These are phyloP conservation scores for Chelidonichthys spinosus DNA, from an alignment of 2,797 vertebrate species.

Conservation along the genomic window DNA sequence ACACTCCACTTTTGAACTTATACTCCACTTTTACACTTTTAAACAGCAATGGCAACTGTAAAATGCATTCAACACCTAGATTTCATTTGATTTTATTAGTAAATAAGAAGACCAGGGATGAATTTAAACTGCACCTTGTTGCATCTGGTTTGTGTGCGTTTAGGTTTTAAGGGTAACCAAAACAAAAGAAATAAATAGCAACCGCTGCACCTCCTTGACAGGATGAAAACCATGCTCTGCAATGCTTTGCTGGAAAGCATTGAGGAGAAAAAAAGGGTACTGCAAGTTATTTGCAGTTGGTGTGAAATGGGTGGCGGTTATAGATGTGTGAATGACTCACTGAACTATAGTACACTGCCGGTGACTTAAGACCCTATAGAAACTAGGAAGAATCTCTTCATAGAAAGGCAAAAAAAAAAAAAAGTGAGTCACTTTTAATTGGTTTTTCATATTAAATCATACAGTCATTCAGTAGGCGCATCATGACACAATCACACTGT, in stretches of 20 bases:
- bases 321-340: neutral
- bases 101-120: neutral
- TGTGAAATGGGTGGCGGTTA: neutral
- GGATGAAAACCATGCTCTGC: neutral
- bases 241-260: too few species aligned
- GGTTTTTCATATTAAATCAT: constrained; percentile 28
- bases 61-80: neutral
- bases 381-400: neutral
- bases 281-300: neutral
- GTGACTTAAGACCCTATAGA: neutral
- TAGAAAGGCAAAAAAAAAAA: neutral
- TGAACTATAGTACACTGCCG: neutral
- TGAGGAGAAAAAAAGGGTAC: neutral
- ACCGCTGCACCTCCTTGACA: neutral
- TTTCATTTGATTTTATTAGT: neutral
- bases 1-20: neutral
- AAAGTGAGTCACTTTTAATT: constrained; percentile 43
- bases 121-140: neutral
- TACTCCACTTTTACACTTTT: neutral
- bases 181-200: neutral
- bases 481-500: constrained; percentile 1
- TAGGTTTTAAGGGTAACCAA: neutral
- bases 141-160: neutral
- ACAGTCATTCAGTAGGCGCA: constrained; percentile 16
- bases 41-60: neutral